Evolutionary conservation across 1,140 invertebrate species (phyloP), one percentile per base, ranked within the genome.

Genomic region (Neoseiulus cucumeris): DNA sequence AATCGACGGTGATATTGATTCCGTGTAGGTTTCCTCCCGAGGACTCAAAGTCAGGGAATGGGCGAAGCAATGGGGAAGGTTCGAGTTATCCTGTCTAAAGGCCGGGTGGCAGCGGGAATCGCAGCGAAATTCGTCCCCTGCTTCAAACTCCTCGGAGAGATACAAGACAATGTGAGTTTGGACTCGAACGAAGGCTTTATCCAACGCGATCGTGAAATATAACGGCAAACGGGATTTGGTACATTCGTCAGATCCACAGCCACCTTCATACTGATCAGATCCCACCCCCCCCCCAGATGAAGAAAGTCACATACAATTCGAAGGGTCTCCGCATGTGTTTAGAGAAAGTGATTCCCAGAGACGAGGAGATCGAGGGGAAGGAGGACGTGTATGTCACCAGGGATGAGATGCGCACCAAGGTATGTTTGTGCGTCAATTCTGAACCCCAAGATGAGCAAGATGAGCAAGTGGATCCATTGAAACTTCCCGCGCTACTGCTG

Each of bases 151-250:
- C 25, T 59, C 22, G 1, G 14, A 18, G 51, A 59, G 33, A 59
- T 59, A n/a, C 51, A 59, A 33, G 51, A 25, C 22, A 59, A 59
- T 20, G 51, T 59, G 33, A 59, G 51, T 59, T n/a, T n/a, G n/a
- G n/a, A n/a, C n/a, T n/a, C n/a, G n/a, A n/a, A n/a, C n/a, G n/a
- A n/a, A n/a, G n/a, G n/a, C n/a, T n/a, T n/a, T n/a, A n/a, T n/a
- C n/a, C n/a, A n/a, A n/a, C n/a, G n/a, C n/a, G n/a, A n/a, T n/a
- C n/a, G n/a, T n/a, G n/a, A n/a, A n/a, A n/a, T n/a, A n/a, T n/a
- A n/a, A n/a, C n/a, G n/a, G n/a, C n/a, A n/a, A n/a, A n/a, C n/a
- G n/a, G n/a, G n/a, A n/a, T n/a, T n/a, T n/a, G n/a, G n/a, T n/a
- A n/a, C n/a, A n/a, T n/a, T n/a, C n/a, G n/a, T n/a, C n/a, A n/a